Percentiles rank a stretch among this genome's conserved stretches.
These are phyloP conservation scores for Drusus annulatus DNA, from an alignment of 1,140 invertebrate genomes.

Conservation along the genomic window DNA sequence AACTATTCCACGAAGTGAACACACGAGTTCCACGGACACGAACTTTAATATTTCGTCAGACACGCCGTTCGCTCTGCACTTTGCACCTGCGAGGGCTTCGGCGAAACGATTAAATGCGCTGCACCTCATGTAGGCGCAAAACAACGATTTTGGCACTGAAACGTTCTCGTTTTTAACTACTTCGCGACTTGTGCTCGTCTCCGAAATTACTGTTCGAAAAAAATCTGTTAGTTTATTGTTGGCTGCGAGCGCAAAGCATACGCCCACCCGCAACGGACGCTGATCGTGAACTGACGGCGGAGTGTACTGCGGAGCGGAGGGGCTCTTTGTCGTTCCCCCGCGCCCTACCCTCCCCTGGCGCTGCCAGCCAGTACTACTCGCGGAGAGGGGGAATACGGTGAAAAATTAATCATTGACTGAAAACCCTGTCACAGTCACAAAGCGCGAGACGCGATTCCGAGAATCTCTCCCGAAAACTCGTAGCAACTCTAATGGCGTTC, in stretches of 20 bases:
- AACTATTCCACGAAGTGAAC: too few species aligned
- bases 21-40: conserved; percentile 18
- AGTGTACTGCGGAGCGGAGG: conserved; percentile 13
- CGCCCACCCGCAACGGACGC: conserved; percentile 39
- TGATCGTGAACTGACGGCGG: conserved; percentile 39
- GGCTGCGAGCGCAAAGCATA: background rate
- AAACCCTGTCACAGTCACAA: conserved; percentile 42
- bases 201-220: conserved; percentile 34
- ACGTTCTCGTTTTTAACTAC: background rate
- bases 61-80: conserved; percentile 40
- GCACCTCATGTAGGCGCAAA: background rate
- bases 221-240: conserved; percentile 39
- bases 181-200: background rate
- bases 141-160: conserved; percentile 23
- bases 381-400: background rate
- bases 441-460: conserved; percentile 16
- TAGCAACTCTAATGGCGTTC: too few species aligned
- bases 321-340: background rate
- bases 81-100: conserved; percentile 2
- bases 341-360: background rate
- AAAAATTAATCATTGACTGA: conserved; percentile 49
- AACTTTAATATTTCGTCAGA: conserved; percentile 20
- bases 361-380: background rate
- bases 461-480: background rate
- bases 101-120: background rate